A percentile compares a stretch with the other conserved stretches of the same genome.
Conservation (phyloP, 2,888 invertebrate species). For the Elegia similella region DNA sequence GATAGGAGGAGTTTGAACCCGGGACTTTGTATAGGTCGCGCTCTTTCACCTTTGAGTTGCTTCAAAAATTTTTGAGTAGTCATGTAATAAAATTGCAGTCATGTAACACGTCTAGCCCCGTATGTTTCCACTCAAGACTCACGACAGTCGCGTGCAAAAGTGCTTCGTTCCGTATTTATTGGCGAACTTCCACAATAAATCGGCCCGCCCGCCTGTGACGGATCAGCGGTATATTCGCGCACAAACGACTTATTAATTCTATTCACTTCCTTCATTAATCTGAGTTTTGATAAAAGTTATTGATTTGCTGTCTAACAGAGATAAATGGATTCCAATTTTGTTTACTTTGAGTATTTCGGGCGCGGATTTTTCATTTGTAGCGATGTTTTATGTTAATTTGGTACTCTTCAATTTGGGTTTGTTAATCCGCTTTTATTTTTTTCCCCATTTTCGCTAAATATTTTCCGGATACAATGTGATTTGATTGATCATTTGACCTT, state of each 20-base stretch:
- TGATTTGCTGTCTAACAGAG: conserved; percentile 12
- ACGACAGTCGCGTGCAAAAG: conserved; percentile 27
- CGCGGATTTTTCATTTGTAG: conserved; percentile 4
- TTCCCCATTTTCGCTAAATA: neutral
- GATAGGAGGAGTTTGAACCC: too few species aligned
- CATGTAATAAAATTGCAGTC: too few species aligned
- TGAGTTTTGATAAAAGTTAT: conserved; percentile 9
- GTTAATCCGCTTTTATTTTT: neutral
- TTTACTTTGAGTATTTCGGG: neutral
- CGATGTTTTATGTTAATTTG: conserved; percentile 7
- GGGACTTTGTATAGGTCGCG: too few species aligned
- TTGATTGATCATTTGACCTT: neutral
- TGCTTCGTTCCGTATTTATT: conserved; percentile 28
- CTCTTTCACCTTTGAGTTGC: too few species aligned
- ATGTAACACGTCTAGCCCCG: neutral
- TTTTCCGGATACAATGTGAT: too few species aligned
- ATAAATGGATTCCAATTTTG: conserved; percentile 12
- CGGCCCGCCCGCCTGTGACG: conserved; percentile 30
- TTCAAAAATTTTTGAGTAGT: too few species aligned
- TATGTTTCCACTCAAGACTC: conserved; percentile 1
- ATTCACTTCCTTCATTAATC: conserved; percentile 14
- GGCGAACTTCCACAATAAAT: conserved; percentile 35
- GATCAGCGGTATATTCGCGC: conserved; percentile 24
- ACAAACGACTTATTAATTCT: conserved; percentile 14
- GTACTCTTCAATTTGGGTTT: neutral